A percentile compares a stretch with the other conserved stretches of the same genome.
Conservation (phyloP, 2,113 vertebrate genomes). For the Terrapene triunguis region DNA sequence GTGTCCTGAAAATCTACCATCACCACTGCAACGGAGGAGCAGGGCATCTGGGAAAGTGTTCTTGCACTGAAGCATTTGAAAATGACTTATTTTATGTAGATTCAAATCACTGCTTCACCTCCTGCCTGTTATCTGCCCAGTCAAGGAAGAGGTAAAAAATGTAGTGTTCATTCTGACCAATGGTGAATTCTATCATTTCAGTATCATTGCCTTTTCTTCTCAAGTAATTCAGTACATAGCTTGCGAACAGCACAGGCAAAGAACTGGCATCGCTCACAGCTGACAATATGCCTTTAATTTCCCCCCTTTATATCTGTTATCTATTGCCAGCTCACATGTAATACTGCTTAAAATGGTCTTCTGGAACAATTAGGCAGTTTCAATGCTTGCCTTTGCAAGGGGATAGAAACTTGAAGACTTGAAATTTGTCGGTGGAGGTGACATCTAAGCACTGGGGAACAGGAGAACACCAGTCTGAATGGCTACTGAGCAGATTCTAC, state of each 20-base stretch:
- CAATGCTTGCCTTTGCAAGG: not conserved
- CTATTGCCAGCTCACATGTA: not conserved
- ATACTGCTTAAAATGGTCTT: not conserved
- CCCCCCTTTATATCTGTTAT: not conserved
- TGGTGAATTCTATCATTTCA: not conserved
- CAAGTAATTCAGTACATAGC: not conserved
- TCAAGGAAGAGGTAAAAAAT: not conserved
- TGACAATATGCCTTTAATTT: not conserved
- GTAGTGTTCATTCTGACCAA: not conserved
- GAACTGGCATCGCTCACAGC: not conserved
- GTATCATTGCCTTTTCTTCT: not conserved
- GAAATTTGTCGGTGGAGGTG: not conserved
- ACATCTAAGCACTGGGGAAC: not conserved
- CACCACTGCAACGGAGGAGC: not conserved
- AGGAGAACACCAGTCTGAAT: not conserved
- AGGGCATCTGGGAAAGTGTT: not conserved
- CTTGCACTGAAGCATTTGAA: not conserved
- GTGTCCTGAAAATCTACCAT: not conserved
- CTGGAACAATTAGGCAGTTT: not conserved
- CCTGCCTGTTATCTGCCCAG: not conserved
- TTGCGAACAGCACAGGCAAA: not conserved
- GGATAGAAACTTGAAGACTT: not conserved
- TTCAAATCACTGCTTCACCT: conserved; percentile 15
- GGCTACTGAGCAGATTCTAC: not conserved
- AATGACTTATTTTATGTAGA: not conserved